Base-by-base conservation (phyloP, 2,888 invertebrate species). In the Tetragonisca angustula region DNA sequence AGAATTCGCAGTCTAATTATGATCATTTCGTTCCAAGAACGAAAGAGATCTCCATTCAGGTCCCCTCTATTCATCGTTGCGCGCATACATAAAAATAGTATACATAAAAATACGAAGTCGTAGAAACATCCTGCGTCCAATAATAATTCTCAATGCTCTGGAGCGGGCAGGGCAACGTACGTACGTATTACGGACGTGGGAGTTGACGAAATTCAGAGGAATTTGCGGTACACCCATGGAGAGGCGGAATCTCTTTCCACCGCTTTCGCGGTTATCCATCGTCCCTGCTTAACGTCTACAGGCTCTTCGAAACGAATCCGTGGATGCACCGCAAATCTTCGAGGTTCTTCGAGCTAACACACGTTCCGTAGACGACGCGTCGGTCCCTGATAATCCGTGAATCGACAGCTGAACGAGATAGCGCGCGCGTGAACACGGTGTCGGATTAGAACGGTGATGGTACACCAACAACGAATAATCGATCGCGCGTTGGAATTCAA, bases 401-500 rank as follows among this genome's bases (percentile, higher is more conserved):
- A 76, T 54, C 76, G 71, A 70, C 61, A 76, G 36, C 52, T 62
- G 62, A 76, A 6, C 54, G 21, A 36, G 62, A 54, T 76, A 59
- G 5, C 59, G 50, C 32, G 50, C 52, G 21, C 13, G 36, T 24
- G 52, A 69, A 52, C 69, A 50, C 50, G 15, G 36, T 24, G 69
- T n/a, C 4, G 27, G 69, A 76, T 76, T 69, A 69, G 52, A 27
- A 32, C 13, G 9, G 2, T 50, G 69, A 76, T 76, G 32, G 50
- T 32, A 49, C 19, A 43, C 24, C 52, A 61, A 59, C 19, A 61
- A 59, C 19, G 68, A 76, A 76, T 76, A 76, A 76, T 69, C 69
- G 76, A 76, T 76, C 36, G 17, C 9, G 52, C 69, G 24, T 70
- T 76, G 54, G 70, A 54, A 76, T 76, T 70, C 17, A 69, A 76